Conservation (phyloP, 1,140 invertebrate species). For the Penaeus indicus region DNA sequence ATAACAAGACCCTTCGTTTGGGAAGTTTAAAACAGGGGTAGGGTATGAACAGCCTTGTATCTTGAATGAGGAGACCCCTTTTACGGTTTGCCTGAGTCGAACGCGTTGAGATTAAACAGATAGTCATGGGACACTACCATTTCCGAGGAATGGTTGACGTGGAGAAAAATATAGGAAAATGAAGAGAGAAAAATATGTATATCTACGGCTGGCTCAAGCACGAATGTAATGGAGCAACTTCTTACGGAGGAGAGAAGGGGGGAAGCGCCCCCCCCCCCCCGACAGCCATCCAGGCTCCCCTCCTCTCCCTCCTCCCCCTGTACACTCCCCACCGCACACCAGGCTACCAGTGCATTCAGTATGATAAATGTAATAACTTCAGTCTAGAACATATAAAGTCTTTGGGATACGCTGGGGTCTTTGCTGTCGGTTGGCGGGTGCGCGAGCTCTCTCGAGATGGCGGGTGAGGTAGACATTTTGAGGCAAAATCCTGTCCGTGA, state of each 20-base stretch:
- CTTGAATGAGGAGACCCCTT: too few relatives aligned
- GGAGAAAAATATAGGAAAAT: too few relatives aligned
- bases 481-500: neutral
- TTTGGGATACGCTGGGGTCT: conserved; percentile 41
- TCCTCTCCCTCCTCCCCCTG: neutral
- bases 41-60: too few relatives aligned
- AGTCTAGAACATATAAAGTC: conserved; percentile 44
- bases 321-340: neutral
- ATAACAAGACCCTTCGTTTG: too few relatives aligned
- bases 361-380: conserved; percentile 62
- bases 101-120: too few relatives aligned
- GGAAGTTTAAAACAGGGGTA: too few relatives aligned
- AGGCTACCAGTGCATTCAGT: conserved; percentile 46
- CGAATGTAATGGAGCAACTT: too few relatives aligned
- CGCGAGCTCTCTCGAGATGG: conserved; percentile 6
- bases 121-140: too few relatives aligned
- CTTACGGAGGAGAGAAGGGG: conserved; percentile 7
- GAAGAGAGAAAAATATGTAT: conserved; percentile 23
- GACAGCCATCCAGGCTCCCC: neutral
- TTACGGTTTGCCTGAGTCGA: too few relatives aligned
- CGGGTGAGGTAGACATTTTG: conserved; percentile 8
- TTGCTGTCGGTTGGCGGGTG: neutral
- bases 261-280: neutral
- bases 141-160: too few relatives aligned
- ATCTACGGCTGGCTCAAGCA: too few relatives aligned